Percentiles rank a stretch among this genome's conserved stretches.
Evolutionary conservation across 2,113 vertebrate species (phyloP).

Genomic region (Oreotrochilus melanogaster): DNA sequence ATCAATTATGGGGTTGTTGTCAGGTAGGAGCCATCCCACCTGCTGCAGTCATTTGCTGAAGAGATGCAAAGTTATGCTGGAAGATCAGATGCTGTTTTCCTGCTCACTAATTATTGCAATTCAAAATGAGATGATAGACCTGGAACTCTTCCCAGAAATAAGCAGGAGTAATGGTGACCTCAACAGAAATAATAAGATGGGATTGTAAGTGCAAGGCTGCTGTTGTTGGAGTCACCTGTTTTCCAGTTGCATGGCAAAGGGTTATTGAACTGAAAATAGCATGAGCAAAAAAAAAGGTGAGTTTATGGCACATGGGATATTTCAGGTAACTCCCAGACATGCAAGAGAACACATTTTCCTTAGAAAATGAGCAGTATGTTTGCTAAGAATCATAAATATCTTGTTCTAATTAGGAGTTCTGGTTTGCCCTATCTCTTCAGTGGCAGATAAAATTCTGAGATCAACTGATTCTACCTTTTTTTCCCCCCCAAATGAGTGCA

Average conservation of each 20-base stretch:
- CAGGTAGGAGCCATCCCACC: neutral
- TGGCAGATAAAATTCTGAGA: neutral
- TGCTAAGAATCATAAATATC: neutral
- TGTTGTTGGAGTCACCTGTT: neutral
- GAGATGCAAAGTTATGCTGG: neutral
- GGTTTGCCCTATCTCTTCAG: neutral
- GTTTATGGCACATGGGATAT: neutral
- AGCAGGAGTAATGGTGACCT: neutral
- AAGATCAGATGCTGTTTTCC: neutral
- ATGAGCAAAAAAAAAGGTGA: neutral
- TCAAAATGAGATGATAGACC: neutral
- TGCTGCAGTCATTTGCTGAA: neutral
- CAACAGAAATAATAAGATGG: neutral
- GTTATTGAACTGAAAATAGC: neutral
- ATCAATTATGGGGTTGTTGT: neutral
- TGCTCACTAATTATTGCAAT: neutral
- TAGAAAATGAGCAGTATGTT: neutral
- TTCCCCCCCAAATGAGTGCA: no score
- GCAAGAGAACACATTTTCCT: neutral
- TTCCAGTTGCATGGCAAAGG: neutral
- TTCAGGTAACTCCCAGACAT: neutral
- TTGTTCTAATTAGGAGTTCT: neutral
- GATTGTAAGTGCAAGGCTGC: neutral
- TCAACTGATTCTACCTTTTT: neutral
- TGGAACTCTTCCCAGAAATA: neutral